Evolutionary conservation across 23 tunicate genomes (phyloP), one percentile per base, ranked within the genome.

Genomic region (Halocynthia aurantium): DNA sequence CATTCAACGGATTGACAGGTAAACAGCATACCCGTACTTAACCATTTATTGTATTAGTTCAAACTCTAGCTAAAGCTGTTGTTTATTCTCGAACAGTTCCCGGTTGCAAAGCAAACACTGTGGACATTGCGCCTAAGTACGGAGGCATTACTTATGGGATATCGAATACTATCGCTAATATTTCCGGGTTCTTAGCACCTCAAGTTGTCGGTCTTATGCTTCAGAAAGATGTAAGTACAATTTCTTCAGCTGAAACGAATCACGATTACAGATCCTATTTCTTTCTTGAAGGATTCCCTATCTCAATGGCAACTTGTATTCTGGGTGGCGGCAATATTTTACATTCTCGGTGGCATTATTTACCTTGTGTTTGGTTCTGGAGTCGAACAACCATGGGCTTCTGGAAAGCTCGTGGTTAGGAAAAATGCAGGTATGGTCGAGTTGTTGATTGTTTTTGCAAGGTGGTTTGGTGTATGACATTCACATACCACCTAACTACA

Each of bases 101-200:
- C 11, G 97, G 97, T 13, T 91, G 97, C 55, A 91, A 91, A 74
- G 86, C 97, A 13, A 91, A 86, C 84, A 62, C 91, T 10, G 49
- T 91, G 55, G 97, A 91, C 19, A 81, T 91, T 8, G 97, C 97
- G 8, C 97, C 97, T 0, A 85, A 83, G 67, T 91, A 91, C 62
- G 87, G 91, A 8, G 97, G 97, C 57, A 91, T 91, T 9, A 64
- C 74, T 8, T 91, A 77, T 61, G 91, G 87, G 52, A 85, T 91
- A 5, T 91, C 97, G 18, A 91, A 91, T 72, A 91, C 97, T 17
- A 10, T 91, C 57, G 86, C 97, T 8, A 91, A 85, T 75, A 72
- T 91, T 61, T 80, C 97, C 7, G 97, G 97, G 0, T 91, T 91
- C 73, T 65, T 91, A 12, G 91, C 97, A 6, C 97, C 97, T 7